Conservation (phyloP, 2,113 vertebrate genomes). For the Alethe diademata region DNA sequence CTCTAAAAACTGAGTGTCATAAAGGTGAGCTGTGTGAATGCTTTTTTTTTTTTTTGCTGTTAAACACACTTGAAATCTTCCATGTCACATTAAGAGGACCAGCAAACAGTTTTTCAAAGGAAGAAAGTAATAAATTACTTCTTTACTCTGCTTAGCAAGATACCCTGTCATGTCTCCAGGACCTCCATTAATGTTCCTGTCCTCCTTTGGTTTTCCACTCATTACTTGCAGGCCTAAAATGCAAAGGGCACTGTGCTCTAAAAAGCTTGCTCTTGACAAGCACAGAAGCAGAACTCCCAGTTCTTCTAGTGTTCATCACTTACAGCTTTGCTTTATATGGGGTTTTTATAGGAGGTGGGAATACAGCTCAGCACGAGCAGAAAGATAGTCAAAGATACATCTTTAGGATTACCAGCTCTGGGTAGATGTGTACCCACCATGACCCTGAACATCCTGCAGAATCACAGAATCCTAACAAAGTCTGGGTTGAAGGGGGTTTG, state of each 20-base stretch:
- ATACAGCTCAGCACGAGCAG: not conserved
- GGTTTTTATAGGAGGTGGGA: not conserved
- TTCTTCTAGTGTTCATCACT: not conserved
- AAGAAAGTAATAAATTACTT: not conserved
- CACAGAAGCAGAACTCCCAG: not conserved
- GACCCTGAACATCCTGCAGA: not conserved
- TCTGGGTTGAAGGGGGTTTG: not conserved
- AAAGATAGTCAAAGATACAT: not conserved
- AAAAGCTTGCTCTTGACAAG: not conserved
- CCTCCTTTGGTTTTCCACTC: not conserved
- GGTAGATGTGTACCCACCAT: rapidly evolving
- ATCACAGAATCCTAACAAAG: not conserved
- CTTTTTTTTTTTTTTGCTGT: rapidly evolving
- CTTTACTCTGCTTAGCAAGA: not conserved
- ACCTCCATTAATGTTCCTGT: not conserved
- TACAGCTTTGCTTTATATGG: not conserved
- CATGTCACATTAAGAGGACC: not conserved
- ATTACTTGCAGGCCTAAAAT: not conserved
- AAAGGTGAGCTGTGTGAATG: not conserved
- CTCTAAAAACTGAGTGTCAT: not conserved
- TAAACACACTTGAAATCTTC: not conserved
- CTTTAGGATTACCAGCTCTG: not conserved
- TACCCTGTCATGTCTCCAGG: not conserved
- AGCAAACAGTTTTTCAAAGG: not conserved
- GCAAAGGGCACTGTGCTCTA: not conserved